Evolutionary conservation across 2,797 vertebrate genomes (phyloP).

Genomic region (Calcarius lapponicus): DNA sequence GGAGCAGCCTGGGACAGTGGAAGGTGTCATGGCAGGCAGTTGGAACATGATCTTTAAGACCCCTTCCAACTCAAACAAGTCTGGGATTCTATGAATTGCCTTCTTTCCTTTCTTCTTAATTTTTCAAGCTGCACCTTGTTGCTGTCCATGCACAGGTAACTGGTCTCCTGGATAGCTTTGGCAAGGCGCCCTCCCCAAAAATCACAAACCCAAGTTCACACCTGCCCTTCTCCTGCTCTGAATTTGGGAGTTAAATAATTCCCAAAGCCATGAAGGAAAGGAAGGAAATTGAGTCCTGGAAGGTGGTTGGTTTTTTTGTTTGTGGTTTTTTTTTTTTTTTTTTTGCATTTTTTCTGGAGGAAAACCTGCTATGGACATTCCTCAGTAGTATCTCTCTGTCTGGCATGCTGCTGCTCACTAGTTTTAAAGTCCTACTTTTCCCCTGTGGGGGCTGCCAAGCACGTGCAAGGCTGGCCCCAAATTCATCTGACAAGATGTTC

Average conservation of each 20-base stretch:
- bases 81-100: not conserved
- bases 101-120: not conserved
- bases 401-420: not conserved
- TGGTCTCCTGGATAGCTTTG: not conserved
- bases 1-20: fast-evolving
- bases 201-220: not conserved
- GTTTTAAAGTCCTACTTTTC: not conserved
- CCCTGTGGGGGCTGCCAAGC: not conserved
- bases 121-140: not conserved
- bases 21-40: fast-evolving
- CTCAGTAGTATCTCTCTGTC: not conserved
- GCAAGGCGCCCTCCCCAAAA: not conserved
- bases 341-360: not conserved
- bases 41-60: too few relatives aligned
- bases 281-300: fast-evolving
- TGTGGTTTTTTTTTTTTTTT: not conserved
- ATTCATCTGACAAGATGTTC: not conserved
- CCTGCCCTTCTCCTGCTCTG: not conserved
- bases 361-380: not conserved
- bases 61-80: not conserved
- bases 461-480: not conserved
- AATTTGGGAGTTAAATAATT: not conserved
- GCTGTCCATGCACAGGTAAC: not conserved
- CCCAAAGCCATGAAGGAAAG: not conserved
- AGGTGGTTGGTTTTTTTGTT: not conserved